These are phyloP conservation scores for Eristalis intricaria DNA, from an alignment of 2,888 invertebrate genomes.

Conservation along the genomic window DNA sequence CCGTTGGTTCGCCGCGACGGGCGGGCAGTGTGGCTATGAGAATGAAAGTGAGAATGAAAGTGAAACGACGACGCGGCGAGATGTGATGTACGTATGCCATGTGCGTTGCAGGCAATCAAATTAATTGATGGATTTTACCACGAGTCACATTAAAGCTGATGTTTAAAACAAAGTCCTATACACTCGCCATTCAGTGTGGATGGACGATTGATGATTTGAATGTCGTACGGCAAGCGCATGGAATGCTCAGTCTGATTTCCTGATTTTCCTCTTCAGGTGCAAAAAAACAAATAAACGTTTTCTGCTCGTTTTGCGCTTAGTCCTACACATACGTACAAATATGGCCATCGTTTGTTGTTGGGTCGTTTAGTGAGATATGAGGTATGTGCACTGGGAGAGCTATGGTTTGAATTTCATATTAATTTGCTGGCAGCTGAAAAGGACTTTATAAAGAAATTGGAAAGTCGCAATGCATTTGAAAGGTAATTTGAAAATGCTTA, in stretches of 20 bases:
- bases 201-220: not conserved
- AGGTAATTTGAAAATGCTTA: not conserved
- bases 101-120: slow-evolving; percentile 27
- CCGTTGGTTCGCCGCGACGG: not conserved
- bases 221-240: not conserved
- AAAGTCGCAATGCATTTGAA: slow-evolving; percentile 29
- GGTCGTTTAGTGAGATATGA: slow-evolving; percentile 26
- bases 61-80: slow-evolving; percentile 7
- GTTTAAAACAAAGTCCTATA: not conserved
- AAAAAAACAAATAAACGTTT: not conserved
- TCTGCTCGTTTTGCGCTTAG: too few species aligned
- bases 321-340: not conserved
- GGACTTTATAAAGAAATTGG: slow-evolving; percentile 24
- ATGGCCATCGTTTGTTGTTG: not conserved
- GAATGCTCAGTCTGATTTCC: slow-evolving; percentile 17
- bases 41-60: slow-evolving; percentile 23
- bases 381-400: slow-evolving; percentile 18
- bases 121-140: slow-evolving; percentile 36
- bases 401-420: slow-evolving; percentile 43
- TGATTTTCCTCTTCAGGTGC: slow-evolving; percentile 31
- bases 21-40: not conserved
- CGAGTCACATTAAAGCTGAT: slow-evolving; percentile 5
- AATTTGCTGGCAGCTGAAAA: not conserved
- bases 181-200: not conserved
- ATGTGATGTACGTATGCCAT: slow-evolving; percentile 2